Base-by-base conservation (phyloP, 2,797 vertebrate genomes). In the Erethizon dorsatum region DNA sequence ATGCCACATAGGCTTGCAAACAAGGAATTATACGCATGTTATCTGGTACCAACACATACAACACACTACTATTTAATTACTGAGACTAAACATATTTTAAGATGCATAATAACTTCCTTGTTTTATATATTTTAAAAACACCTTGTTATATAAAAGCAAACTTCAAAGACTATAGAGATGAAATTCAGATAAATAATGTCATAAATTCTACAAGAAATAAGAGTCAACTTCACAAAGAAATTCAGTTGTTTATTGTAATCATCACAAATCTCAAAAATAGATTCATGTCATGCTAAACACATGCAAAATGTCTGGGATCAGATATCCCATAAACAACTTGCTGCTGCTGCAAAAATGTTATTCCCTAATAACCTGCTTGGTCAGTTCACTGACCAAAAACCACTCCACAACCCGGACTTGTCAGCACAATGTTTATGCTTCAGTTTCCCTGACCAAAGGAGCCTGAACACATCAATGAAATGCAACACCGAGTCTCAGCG, bases 341-440 rank as follows among this genome's bases (percentile, higher is more conserved):
- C 71, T 75, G 54, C 59, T 59, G 50, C 77, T 88, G 78, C 78
- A 80, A 73, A n/a, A 73, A 63, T 69, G 18, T 5, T 83, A 20
- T 37, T 95, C 63, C 50, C 77, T 80, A 85, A 67, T 67, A 95
- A 96, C 78, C 71, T 91, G 71, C 45, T n/a, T 67, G 86, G 57
- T 75, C 77, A 79, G 71, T 59, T 78, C 77, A 89, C 50, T 3
- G 2, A 96, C 95, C 91, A 82, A 91, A 94, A 84, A 89, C 65
- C 11, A 1, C 59, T 88, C 54, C n/a, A 10, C 0, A 2, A 91
- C 90, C 85, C 0, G 0, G 79, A 37, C 93, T 95, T 88, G 91
- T 96, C 92, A 95, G 94, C 67, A 37, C 73, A 83, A 78, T 96
- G 94, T 97, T 98, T 95, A 96, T 63, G 73, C 78, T 92, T 94